Evolutionary conservation across 2,113 vertebrate species (phyloP).

Genomic region (Xiphorhynchus elegans): DNA sequence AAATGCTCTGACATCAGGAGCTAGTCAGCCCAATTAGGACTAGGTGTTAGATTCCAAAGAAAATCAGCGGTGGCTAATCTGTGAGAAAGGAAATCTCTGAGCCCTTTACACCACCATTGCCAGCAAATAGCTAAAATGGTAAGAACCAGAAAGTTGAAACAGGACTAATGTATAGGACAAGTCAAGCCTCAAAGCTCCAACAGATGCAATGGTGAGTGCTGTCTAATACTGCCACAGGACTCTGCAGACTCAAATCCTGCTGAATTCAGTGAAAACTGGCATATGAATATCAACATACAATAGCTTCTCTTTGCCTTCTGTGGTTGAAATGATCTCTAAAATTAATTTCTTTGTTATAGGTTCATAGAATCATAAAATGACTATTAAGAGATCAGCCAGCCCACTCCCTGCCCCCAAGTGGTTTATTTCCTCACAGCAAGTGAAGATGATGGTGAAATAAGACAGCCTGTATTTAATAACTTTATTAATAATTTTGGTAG

Average conservation of each 20-base stretch:
- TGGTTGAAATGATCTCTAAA: background rate
- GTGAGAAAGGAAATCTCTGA: background rate
- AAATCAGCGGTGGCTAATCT: background rate
- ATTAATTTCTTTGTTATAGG: background rate
- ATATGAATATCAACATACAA: background rate
- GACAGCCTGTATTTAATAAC: background rate
- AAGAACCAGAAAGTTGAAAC: background rate
- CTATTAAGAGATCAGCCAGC: background rate
- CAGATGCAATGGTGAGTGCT: background rate
- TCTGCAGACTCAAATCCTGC: background rate
- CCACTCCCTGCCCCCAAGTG: background rate
- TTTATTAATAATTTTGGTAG: background rate
- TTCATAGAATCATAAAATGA: background rate
- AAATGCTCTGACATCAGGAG: background rate
- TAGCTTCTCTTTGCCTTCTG: background rate
- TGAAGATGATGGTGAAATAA: background rate
- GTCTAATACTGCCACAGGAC: background rate
- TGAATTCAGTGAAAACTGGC: background rate
- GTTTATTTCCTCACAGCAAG: background rate
- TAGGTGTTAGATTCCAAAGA: background rate
- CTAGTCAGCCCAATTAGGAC: background rate
- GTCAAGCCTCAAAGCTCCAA: background rate
- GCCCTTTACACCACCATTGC: background rate
- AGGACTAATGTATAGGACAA: accelerated
- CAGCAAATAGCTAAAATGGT: background rate